These are phyloP conservation scores for Panulirus ornatus DNA, from an alignment of 1,140 invertebrate species.

Conservation along the genomic window DNA sequence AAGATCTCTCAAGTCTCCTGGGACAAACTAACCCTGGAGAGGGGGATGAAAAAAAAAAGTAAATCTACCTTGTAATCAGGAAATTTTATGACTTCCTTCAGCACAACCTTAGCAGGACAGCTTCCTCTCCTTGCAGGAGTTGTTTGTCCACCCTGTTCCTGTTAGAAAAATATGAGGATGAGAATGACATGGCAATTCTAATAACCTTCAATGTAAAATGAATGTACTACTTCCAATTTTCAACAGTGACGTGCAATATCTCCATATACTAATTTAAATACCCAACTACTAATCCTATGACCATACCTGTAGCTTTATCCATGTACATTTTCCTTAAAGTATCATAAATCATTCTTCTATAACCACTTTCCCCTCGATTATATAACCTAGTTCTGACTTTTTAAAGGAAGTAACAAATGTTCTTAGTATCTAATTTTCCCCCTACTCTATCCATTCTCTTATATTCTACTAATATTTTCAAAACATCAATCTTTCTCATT, in stretches of 20 bases:
- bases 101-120: constrained; percentile 51
- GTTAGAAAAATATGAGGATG: neutral
- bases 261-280: neutral
- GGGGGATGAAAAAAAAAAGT: neutral
- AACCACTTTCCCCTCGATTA: too few relatives aligned
- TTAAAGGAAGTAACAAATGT: too few relatives aligned
- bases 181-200: neutral
- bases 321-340: too few relatives aligned
- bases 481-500: too few relatives aligned
- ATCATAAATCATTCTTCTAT: too few relatives aligned
- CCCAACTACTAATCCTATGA: neutral
- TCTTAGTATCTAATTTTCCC: too few relatives aligned
- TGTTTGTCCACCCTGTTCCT: neutral
- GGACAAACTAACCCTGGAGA: too few relatives aligned
- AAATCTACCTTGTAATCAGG: constrained; percentile 51
- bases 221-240: neutral
- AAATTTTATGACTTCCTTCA: constrained; percentile 62
- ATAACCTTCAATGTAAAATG: too few relatives aligned
- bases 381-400: too few relatives aligned
- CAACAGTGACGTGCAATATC: neutral
- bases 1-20: too few relatives aligned
- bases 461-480: too few relatives aligned
- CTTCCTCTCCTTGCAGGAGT: constrained; percentile 1
- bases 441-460: too few relatives aligned
- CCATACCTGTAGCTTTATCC: neutral